Base-by-base conservation (phyloP, 2,113 vertebrate genomes). In the Pungitius pungitius region DNA sequence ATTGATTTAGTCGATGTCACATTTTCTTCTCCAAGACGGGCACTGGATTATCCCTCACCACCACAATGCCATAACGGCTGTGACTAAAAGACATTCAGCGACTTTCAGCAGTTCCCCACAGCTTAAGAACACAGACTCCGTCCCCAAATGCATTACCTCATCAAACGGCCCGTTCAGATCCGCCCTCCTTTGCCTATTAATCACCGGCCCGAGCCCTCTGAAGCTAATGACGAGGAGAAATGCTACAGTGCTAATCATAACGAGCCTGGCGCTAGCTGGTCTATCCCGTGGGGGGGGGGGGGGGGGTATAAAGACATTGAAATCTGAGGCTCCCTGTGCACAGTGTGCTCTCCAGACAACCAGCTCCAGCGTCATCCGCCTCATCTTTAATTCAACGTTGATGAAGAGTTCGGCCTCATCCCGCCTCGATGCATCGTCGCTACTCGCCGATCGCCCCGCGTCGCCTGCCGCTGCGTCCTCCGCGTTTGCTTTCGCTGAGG, bases 181-280 rank as follows among this genome's bases (percentile, higher is more conserved):
- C 30, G 7, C 8, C 49, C 55, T 47, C 26, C 22, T 47, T 56
- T 33, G 51, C 54, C 43, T 63, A 73, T 63, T 69, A 52, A 57
- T 78, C 77, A 68, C 49, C 56, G 33, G 49, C 63, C 49, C 43
- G 69, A 67, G 72, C 27, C 40, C 43, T 56, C 64, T 63, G 22
- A 47, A 59, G 43, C 37, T 77, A 67, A 73, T 77, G 63, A 84
- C 66, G 52, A 78, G 51, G 14, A 69, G 61, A 73, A 72, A 77
- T 80, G 47, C 60, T 64, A 57, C 52, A 55, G 22, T 70, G 70
- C 73, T 84, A 83, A 87, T 87, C 69, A 85, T 80, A 85, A 86
- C 77, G 75, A 85, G 77, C 58, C 68, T 70, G 56, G 52, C 12
- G 11, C 67, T 75, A 65, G 59, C 73, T 69, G 40, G 56, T 55